Conservation (phyloP, 1,140 invertebrate species). For the Solenopsis invicta region DNA sequence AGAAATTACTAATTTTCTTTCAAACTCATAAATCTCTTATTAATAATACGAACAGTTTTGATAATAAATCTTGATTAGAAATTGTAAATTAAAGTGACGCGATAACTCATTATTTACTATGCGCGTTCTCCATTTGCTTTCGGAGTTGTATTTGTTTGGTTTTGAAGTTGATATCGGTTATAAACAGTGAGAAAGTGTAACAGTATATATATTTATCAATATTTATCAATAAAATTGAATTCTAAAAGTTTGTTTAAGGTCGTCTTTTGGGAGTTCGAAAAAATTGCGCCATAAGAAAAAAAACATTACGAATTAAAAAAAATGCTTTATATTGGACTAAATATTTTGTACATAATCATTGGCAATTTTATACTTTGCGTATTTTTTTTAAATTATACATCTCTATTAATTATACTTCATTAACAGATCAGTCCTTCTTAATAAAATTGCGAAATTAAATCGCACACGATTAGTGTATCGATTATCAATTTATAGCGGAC, state of each 20-base stretch:
- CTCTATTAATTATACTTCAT: background rate
- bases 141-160: background rate
- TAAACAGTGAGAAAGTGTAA: conserved; percentile 10
- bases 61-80: conserved; percentile 4
- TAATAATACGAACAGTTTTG: background rate
- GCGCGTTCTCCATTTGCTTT: conserved; percentile 5
- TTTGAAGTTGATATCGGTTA: background rate
- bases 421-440: background rate
- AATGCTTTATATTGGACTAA: background rate
- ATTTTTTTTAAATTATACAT: background rate
- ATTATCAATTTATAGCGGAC: background rate
- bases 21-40: background rate
- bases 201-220: conserved; percentile 10
- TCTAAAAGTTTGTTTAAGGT: background rate
- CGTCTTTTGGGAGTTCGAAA: background rate
- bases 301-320: background rate
- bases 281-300: background rate
- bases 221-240: background rate
- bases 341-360: background rate
- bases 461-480: background rate
- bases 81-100: background rate
- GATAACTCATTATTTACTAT: background rate
- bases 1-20: background rate
- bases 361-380: background rate
- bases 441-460: background rate